Base-by-base conservation (phyloP, 1,140 invertebrate species). In the Anoplolepis gracilipes region DNA sequence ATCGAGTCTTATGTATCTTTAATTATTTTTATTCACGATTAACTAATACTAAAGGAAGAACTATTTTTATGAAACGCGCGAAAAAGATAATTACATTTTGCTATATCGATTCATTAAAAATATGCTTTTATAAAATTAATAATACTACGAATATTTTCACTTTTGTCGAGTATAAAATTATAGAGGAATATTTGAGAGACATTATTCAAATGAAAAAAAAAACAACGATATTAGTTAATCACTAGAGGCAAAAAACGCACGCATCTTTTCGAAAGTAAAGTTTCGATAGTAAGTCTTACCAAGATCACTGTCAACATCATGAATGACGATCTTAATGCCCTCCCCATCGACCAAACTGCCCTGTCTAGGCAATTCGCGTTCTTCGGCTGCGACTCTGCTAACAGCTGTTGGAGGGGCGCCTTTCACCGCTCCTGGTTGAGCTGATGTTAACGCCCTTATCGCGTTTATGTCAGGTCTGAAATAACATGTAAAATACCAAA, bases 281-380 rank as follows among this genome's bases (percentile, higher is more conserved):
- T 62, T 49, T 13, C 1, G 2, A n/a, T 46, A 61, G 3, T 22
- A 67, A 59, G 13, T 91, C 94, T 95, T 79, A 96, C 96, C 92
- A 76, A 94, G 91, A 78, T 96, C 96, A 77, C 95, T 96, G 93
- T 98, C 98, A 25, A 98, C 98, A 91, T 99, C 98, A 91, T 98
- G 98, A 89, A 99, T 98, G 77, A 99, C 98, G 88, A 98, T 98
- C 90, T 98, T 97, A 88, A 99, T 98, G 65, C 97, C 98, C 94
- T 99, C 98, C 0, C 98, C 98, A 91, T 98, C 98, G 72, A 97
- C 97, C 22, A 98, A 97, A 87, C 97, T 97, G 92, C 98, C 97
- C 30, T 98, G 95, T 78, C 96, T 94, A 5, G 96, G 95, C 36
- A 96, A 92, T 85, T 96, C 96, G 19, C 96, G 94, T 85, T 96